Evolutionary conservation across 2,888 invertebrate species (phyloP).

Genomic region (Timema podura): DNA sequence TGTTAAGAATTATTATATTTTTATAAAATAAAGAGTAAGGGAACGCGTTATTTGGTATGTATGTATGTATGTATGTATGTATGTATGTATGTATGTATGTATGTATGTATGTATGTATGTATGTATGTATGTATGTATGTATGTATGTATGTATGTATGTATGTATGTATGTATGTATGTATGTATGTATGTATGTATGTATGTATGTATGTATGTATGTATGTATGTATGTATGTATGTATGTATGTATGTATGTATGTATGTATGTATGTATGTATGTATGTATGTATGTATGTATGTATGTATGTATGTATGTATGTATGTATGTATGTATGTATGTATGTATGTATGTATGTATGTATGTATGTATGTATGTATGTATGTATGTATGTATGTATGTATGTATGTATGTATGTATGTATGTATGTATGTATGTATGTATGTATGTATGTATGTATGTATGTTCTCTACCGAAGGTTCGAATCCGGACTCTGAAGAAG

Average conservation of each 20-base stretch:
- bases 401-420: conserved; percentile 11
- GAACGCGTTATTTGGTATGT: background rate
- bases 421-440: conserved; percentile 12
- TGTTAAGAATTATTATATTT: too few species aligned
- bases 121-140: conserved; percentile 7
- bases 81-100: conserved; percentile 15
- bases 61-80: conserved; percentile 18
- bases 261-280: background rate
- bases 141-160: conserved; percentile 14
- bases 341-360: conserved; percentile 5
- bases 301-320: conserved; percentile 14
- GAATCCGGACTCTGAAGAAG: too few species aligned
- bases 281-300: conserved; percentile 1
- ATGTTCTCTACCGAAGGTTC: background rate
- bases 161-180: conserved; percentile 11
- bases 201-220: conserved; percentile 16
- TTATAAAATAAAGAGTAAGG: background rate
- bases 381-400: conserved; percentile 14
- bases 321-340: conserved; percentile 13
- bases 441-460: conserved; percentile 14
- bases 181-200: conserved; percentile 13
- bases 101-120: conserved; percentile 13
- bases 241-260: conserved; percentile 14
- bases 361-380: conserved; percentile 14
- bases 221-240: conserved; percentile 17